A percentile compares a stretch with the other conserved stretches of the same genome.
Conservation (phyloP, 2,797 vertebrate species). For the Choloepus didactylus region DNA sequence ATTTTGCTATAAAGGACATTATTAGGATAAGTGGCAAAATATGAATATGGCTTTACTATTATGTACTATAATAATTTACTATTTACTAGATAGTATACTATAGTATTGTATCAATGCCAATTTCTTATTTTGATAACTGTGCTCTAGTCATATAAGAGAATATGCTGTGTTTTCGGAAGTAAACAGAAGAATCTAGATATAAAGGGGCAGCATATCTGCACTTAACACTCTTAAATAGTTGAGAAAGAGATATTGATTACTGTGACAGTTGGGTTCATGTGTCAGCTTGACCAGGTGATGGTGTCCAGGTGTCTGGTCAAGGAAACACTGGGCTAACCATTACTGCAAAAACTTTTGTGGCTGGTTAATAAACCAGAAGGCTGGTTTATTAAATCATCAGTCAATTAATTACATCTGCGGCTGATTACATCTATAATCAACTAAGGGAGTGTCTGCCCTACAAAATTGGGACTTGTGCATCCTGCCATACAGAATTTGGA, state of each 20-base stretch:
- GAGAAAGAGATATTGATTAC: not conserved
- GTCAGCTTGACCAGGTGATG: too few relatives aligned
- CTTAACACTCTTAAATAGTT: not conserved
- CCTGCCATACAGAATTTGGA: too few relatives aligned
- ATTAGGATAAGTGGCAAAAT: slow-evolving; percentile 18
- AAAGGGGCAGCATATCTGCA: not conserved
- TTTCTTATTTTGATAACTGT: slow-evolving; percentile 5
- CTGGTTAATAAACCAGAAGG: too few relatives aligned
- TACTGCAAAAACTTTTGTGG: too few relatives aligned
- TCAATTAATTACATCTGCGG: too few relatives aligned
- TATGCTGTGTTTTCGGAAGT: not conserved
- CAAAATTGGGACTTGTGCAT: too few relatives aligned
- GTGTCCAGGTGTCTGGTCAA: too few relatives aligned
- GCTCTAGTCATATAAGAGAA: not conserved
- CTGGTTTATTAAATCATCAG: too few relatives aligned
- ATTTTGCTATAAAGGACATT: not conserved
- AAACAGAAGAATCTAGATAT: not conserved
- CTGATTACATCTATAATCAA: too few relatives aligned
- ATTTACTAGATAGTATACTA: not conserved
- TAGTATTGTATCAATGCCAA: not conserved
- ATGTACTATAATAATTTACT: not conserved
- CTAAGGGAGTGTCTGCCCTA: too few relatives aligned
- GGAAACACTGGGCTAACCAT: too few relatives aligned
- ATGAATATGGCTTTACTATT: slow-evolving; percentile 13
- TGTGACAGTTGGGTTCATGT: not conserved